Base-by-base conservation (phyloP, 1,140 invertebrate genomes). In the Trypoxylus dichotomus region DNA sequence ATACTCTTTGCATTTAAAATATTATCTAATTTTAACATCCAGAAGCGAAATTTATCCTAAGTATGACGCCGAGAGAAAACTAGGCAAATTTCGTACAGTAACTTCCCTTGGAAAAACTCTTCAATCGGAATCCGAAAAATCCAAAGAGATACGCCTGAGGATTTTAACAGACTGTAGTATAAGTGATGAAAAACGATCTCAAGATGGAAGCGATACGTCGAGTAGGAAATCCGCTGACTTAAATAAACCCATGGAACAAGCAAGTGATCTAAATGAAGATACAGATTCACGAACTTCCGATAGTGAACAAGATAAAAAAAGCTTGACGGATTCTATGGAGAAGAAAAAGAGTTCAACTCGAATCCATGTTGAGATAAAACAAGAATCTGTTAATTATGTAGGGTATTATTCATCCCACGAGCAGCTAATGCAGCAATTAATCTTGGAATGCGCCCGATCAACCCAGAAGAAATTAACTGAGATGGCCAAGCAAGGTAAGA, bases 351-450 rank as follows among this genome's bases (percentile, higher is more conserved):
- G 24, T 63, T 63, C 13, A 13, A 24, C 72, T n/a, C 54, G 54
- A 25, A 76, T 78, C 10, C 79, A 82, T 72, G 75, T 85, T 19
- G 82, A 80, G 80, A 86, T 90, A 78, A 89, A 90, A 27, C 90
- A 90, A 80, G 93, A 93, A 83, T 90, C 89, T 11, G 90, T 94
- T 1, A 93, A 93, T 86, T 94, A 94, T 85, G 86, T 94, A 11
- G 93, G 93, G 2, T 94, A 93, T 81, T 94, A 92, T 83, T 94
- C 93, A 19, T 91, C 90, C 0, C 93, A 94, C 80, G 93, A 94
- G 81, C 90, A 93, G 79, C 82, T 91, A 1, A 92, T 94, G 91
- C 92, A 94, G 78, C 87, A 91, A 77, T 85, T 93, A 19, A 91
- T 95, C 21, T 85, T 88, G 78, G 88, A 91, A 19, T 91, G 93